A percentile compares a stretch with the other conserved stretches of the same genome.
Evolutionary conservation across 2,797 vertebrate genomes (phyloP).

Genomic region (Propithecus deckenii): DNA sequence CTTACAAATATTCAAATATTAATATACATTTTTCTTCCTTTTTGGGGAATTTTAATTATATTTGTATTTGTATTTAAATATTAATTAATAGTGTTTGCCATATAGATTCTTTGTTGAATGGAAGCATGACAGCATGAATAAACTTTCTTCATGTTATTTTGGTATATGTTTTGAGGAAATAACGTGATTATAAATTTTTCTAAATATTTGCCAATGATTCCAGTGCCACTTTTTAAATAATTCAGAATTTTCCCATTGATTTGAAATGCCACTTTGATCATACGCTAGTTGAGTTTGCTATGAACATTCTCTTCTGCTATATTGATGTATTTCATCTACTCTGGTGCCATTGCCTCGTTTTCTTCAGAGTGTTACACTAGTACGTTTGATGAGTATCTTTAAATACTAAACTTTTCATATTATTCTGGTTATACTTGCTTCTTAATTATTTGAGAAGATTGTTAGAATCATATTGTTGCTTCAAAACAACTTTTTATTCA

Average conservation of each 20-base stretch:
- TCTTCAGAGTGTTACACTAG: not conserved
- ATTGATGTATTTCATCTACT: not conserved
- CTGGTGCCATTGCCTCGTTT: not conserved
- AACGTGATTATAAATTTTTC: not conserved
- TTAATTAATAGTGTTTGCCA: not conserved
- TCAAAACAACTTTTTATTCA: not conserved
- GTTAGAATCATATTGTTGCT: not conserved
- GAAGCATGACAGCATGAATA: not conserved
- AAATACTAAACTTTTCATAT: not conserved
- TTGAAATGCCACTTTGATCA: not conserved
- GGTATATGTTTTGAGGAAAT: not conserved
- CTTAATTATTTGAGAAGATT: not conserved
- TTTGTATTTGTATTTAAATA: not conserved
- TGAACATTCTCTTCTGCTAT: not conserved
- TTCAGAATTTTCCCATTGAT: not conserved
- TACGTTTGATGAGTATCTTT: not conserved
- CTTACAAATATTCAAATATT: not conserved
- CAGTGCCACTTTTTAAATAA: not conserved
- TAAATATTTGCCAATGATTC: not conserved
- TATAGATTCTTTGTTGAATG: not conserved
- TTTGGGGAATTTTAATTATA: not conserved
- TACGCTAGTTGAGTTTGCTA: not conserved
- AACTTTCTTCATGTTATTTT: not conserved
- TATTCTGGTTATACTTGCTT: not conserved
- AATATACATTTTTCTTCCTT: not conserved